phyloP scores from a whole-genome alignment of 2,797 vertebrate species.

The Macropodus opercularis region DNA sequence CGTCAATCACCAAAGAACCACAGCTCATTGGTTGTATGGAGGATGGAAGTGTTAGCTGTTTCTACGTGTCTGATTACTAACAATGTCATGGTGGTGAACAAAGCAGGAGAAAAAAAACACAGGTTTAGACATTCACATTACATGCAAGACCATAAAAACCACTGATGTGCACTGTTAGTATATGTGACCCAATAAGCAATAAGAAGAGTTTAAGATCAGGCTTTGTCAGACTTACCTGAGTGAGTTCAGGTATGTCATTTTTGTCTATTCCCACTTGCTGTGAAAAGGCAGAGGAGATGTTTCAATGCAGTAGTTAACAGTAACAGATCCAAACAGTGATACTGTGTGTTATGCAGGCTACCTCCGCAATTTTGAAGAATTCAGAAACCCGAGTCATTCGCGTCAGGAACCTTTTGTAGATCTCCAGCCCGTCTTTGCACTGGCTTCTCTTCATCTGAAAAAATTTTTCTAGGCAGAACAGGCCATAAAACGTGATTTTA shows the following conservation, averaged over 20 bases:
- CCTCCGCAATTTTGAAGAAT: conserved; percentile 99
- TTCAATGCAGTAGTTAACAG: conserved; percentile 8
- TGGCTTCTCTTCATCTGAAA: conserved; percentile 99
- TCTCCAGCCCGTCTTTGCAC: conserved; percentile 98
- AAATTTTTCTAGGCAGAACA: conserved; percentile 90
- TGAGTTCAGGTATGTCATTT: conserved; percentile 98
- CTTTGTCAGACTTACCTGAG: conserved; percentile 86
- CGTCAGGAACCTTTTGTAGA: conserved; percentile 98
- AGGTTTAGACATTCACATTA: conserved; percentile 36
- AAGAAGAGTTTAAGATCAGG: neutral
- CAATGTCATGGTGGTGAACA: too few species aligned
- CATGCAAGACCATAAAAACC: conserved; percentile 59
- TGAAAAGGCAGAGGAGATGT: conserved; percentile 41
- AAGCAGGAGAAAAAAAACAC: conserved; percentile 5
- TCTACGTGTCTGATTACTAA: conserved; percentile 16
- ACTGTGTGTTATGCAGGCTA: conserved; percentile 57
- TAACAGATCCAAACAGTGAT: neutral
- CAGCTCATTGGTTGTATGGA: conserved; percentile 37
- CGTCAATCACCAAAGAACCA: conserved; percentile 61
- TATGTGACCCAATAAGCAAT: conserved; percentile 4
- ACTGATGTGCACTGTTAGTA: conserved; percentile 70
- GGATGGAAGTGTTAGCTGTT: conserved; percentile 27
- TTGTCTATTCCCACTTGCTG: conserved; percentile 99
- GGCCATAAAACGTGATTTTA: neutral
- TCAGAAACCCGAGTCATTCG: conserved; percentile 99